A percentile compares a stretch with the other conserved stretches of the same genome.
Evolutionary conservation across 2,888 invertebrate species (phyloP).

Genomic region (Spodoptera littoralis): DNA sequence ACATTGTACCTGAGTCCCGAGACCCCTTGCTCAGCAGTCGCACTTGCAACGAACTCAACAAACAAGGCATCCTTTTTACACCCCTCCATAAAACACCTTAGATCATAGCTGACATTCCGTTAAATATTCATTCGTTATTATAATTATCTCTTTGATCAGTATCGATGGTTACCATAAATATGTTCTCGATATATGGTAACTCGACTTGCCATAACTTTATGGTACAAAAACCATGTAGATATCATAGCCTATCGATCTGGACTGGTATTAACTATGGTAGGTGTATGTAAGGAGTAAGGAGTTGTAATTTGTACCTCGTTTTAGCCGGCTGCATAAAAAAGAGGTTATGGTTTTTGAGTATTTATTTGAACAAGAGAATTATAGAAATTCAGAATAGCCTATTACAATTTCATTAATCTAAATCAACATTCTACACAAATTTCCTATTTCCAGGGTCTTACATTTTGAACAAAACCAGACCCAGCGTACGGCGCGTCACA

Average conservation of each 20-base stretch:
- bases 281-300: slow-evolving; percentile 17
- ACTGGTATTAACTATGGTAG: slow-evolving; percentile 28
- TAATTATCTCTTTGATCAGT: slow-evolving; percentile 44
- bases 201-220: slow-evolving; percentile 21
- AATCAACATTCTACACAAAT: no score
- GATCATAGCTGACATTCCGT: slow-evolving; percentile 30
- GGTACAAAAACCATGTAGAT: slow-evolving; percentile 32
- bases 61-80: background rate
- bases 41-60: no score
- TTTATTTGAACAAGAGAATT: no score
- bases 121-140: slow-evolving; percentile 48
- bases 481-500: no score
- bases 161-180: slow-evolving; percentile 38
- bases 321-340: background rate
- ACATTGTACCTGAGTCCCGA: no score
- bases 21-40: no score
- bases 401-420: no score
- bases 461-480: no score
- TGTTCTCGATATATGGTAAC: slow-evolving; percentile 38
- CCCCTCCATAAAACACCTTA: slow-evolving; percentile 22
- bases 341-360: no score
- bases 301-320: slow-evolving; percentile 9
- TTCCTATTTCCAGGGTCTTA: no score
- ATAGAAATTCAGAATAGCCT: no score
- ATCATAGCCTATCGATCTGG: slow-evolving; percentile 35